Conservation (phyloP, 2,888 invertebrate species). For the Vesta saturnalis region DNA sequence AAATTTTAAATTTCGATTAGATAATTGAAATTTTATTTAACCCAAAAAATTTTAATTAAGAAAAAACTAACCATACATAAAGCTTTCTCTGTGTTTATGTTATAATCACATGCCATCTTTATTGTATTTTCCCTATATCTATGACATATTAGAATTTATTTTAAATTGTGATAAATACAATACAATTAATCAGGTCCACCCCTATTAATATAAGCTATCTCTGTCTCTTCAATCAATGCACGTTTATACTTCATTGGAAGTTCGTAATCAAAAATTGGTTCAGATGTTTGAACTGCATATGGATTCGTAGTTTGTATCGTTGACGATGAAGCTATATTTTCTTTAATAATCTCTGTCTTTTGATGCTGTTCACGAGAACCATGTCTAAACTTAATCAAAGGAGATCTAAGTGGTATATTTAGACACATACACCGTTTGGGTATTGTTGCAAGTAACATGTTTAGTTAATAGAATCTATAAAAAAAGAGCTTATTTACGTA, state of each 20-base stretch:
- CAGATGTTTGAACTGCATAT: slow-evolving; percentile 36
- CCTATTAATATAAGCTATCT: slow-evolving; percentile 59
- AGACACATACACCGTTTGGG: slow-evolving; percentile 49
- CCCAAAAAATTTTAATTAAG: too few relatives aligned
- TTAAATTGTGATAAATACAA: too few relatives aligned
- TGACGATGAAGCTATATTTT: slow-evolving; percentile 19
- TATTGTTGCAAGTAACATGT: slow-evolving; percentile 29
- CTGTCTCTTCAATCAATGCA: slow-evolving; percentile 55
- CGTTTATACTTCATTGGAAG: slow-evolving; percentile 56
- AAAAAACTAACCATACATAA: too few relatives aligned
- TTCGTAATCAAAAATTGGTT: slow-evolving; percentile 58
- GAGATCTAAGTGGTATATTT: slow-evolving; percentile 48
- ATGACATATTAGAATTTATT: too few relatives aligned
- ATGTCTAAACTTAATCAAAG: slow-evolving; percentile 58
- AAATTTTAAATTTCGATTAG: too few relatives aligned
- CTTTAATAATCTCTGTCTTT: slow-evolving; percentile 6
- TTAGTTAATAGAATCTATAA: neutral
- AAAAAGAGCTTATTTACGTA: too few relatives aligned
- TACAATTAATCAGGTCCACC: slow-evolving; percentile 56
- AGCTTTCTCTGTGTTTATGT: too few relatives aligned
- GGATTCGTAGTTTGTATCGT: slow-evolving; percentile 16
- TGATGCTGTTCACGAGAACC: slow-evolving; percentile 52
- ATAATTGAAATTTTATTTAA: too few relatives aligned
- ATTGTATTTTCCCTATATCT: too few relatives aligned
- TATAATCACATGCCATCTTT: too few relatives aligned